A percentile compares a stretch with the other conserved stretches of the same genome.
Evolutionary conservation across 37 sponge, comb jelly and placozoan genomes (phyloP).

Genomic region (Dysidea cf. avara): DNA sequence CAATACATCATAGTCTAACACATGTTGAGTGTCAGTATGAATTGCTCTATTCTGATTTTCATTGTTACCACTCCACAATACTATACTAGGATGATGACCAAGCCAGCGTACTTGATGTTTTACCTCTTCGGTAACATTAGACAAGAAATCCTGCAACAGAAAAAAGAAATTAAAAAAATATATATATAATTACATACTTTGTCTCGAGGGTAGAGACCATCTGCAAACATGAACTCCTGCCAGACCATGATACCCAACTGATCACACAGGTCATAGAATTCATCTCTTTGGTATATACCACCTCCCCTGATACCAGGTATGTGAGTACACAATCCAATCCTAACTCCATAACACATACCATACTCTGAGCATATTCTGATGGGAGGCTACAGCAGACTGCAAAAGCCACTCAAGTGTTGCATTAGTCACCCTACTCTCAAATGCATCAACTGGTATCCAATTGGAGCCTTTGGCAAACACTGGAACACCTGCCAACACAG

Average conservation of each 20-base stretch:
- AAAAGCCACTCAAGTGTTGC: slow-evolving; percentile 44
- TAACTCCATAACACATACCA: slow-evolving; percentile 53
- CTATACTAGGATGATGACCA: slow-evolving; percentile 80
- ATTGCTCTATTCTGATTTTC: slow-evolving; percentile 82
- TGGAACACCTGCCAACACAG: slow-evolving; percentile 5
- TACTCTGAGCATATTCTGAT: slow-evolving; percentile 91
- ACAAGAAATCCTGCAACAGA: slow-evolving; percentile 88
- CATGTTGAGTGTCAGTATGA: neutral
- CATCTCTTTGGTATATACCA: slow-evolving; percentile 90
- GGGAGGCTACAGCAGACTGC: slow-evolving; percentile 57
- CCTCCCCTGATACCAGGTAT: no score
- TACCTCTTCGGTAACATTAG: slow-evolving; percentile 75
- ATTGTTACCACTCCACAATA: slow-evolving; percentile 98
- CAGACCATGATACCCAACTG: slow-evolving; percentile 96
- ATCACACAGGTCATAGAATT: slow-evolving; percentile 93
- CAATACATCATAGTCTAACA: slow-evolving; percentile 81
- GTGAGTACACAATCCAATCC: neutral
- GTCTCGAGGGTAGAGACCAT: slow-evolving; percentile 91
- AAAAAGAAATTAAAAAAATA: no score
- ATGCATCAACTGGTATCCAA: slow-evolving; percentile 91
- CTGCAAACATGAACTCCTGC: slow-evolving; percentile 99
- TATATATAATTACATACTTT: slow-evolving; percentile 56
- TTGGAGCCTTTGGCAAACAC: slow-evolving; percentile 92
- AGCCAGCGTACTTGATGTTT: slow-evolving; percentile 73
- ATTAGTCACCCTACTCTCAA: slow-evolving; percentile 65